phyloP scores from a whole-genome alignment of 2,888 invertebrate genomes.

The Laothoe populi region DNA sequence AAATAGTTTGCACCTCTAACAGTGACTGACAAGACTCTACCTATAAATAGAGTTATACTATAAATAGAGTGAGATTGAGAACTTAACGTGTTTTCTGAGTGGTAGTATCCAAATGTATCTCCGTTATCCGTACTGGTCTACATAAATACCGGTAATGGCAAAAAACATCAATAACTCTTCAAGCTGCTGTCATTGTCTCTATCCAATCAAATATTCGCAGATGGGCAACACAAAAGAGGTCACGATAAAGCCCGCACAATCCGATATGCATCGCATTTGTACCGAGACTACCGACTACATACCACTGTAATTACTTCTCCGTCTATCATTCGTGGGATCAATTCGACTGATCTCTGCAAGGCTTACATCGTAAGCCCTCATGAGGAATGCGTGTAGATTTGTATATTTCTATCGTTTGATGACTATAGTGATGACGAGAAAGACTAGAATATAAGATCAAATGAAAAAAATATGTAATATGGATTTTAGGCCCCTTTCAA shows the following conservation, averaged over 20 bases:
- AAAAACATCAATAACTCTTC: not conserved
- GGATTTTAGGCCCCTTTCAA: not conserved
- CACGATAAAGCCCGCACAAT: not conserved
- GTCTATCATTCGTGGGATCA: constrained; percentile 19
- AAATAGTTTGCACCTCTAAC: not conserved
- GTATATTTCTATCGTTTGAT: too few relatives aligned
- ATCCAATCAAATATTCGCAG: not conserved
- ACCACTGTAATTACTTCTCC: constrained; percentile 6
- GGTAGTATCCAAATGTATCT: not conserved
- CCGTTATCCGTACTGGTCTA: not conserved
- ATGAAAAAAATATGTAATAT: not conserved
- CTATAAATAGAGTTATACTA: not conserved
- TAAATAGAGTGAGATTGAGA: too few relatives aligned
- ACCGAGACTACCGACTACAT: too few relatives aligned
- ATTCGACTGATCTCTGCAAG: not conserved
- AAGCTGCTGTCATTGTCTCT: not conserved
- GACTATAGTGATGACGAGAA: not conserved
- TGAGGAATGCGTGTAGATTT: constrained; percentile 7
- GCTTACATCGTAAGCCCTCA: not conserved
- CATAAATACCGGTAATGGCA: not conserved
- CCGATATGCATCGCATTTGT: constrained; percentile 5
- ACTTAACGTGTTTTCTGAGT: too few relatives aligned
- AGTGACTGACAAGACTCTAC: not conserved
- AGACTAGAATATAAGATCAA: too few relatives aligned
- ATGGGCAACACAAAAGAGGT: not conserved